Evolutionary conservation across 2,797 vertebrate species (phyloP).

Genomic region (Lepidocolaptes lacrymiger): DNA sequence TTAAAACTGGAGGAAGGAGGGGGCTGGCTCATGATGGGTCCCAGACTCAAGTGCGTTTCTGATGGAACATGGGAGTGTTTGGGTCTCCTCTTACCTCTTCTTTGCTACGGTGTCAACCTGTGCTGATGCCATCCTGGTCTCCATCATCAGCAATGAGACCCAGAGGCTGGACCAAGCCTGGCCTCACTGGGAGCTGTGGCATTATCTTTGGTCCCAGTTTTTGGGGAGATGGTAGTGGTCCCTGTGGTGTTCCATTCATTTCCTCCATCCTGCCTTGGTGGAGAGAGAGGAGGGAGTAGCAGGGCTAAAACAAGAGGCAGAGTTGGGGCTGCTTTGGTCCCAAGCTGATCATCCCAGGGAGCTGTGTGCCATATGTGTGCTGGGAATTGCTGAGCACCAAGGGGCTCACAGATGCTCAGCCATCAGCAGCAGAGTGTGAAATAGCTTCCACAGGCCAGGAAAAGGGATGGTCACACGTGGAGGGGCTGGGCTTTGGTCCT

Average conservation of each 20-base stretch:
- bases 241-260: background rate
- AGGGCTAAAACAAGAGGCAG: background rate
- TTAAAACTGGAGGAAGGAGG: background rate
- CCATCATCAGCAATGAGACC: background rate
- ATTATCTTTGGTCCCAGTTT: background rate
- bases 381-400: background rate
- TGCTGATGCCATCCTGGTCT: background rate
- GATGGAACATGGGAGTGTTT: background rate
- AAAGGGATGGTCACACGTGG: background rate
- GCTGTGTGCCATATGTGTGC: background rate
- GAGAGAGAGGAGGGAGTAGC: background rate
- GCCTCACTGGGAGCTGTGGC: background rate
- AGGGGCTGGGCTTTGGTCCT: background rate
- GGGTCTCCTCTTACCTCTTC: background rate
- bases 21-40: background rate
- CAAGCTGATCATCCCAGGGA: background rate
- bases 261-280: background rate
- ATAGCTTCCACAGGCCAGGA: background rate
- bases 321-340: background rate
- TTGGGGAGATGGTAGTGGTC: rapidly evolving
- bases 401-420: background rate
- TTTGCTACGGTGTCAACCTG: rapidly evolving
- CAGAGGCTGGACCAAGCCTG: background rate
- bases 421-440: background rate
- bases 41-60: background rate